Conservation (phyloP, 2,888 invertebrate genomes). For the Thyatira batis region DNA sequence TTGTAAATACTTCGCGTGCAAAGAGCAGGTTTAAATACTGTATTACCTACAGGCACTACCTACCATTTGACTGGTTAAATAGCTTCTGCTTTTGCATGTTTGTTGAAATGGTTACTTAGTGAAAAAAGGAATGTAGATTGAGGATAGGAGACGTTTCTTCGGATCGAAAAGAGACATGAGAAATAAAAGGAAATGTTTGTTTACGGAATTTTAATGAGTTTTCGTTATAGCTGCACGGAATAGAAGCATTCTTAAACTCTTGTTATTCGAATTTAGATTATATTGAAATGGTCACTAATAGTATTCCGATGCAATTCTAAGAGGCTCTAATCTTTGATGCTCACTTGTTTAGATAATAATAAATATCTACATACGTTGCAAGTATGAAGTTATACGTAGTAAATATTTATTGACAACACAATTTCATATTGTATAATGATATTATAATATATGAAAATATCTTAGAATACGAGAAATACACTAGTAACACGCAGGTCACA, state of each 20-base stretch:
- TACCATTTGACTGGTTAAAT: constrained; percentile 5
- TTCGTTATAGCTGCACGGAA: neutral
- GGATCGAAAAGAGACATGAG: neutral
- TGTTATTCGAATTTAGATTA: neutral
- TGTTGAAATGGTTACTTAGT: constrained; percentile 6
- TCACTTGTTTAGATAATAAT: neutral
- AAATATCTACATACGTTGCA: neutral
- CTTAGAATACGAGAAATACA: neutral
- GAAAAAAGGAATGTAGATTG: constrained; percentile 5
- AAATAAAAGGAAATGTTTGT: neutral
- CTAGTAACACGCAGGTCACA: neutral
- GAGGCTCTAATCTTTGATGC: neutral
- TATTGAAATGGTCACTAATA: neutral
- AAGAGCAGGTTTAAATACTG: constrained; percentile 6
- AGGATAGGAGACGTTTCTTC: constrained; percentile 2
- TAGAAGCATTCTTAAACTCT: neutral
- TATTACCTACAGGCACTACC: constrained; percentile 2
- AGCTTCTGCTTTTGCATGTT: constrained; percentile 7
- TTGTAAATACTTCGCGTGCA: constrained; percentile 7
- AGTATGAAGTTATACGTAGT: neutral
- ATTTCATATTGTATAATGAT: neutral
- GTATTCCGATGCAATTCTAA: neutral
- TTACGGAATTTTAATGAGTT: constrained; percentile 2
- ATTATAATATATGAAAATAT: constrained; percentile 3
- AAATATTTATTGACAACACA: constrained; percentile 1